phyloP scores from a whole-genome alignment of 2,797 vertebrate species.

The Acanthurus lineatus region DNA sequence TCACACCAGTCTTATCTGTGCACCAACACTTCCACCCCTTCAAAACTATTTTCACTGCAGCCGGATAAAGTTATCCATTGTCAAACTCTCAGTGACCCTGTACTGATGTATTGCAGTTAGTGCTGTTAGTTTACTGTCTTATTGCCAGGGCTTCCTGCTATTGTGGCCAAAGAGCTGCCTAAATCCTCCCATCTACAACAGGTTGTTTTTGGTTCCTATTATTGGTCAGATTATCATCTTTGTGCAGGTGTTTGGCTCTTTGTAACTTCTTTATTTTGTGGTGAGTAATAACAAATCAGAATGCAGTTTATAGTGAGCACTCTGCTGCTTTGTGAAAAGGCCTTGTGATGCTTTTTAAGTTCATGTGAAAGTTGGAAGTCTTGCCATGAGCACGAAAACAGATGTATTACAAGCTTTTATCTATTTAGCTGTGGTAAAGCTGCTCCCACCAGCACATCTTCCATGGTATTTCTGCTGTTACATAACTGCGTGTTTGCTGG shows the following conservation, averaged over 20 bases:
- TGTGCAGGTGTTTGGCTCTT: conserved; percentile 37
- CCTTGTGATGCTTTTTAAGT: not conserved
- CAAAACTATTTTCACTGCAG: conserved; percentile 45
- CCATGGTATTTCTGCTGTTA: conserved; percentile 48
- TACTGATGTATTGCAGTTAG: conserved; percentile 31
- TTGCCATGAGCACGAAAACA: not conserved
- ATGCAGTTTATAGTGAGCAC: too few relatives aligned
- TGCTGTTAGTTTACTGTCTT: conserved; percentile 41
- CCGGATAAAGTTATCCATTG: conserved; percentile 38
- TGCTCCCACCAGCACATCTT: conserved; percentile 25
- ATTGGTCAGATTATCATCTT: conserved; percentile 27
- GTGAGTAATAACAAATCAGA: too few relatives aligned
- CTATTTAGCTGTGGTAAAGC: not conserved
- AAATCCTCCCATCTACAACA: not conserved
- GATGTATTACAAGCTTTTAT: conserved; percentile 21
- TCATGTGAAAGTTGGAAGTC: not conserved
- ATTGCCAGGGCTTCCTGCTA: conserved; percentile 71
- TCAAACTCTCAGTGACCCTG: conserved; percentile 28
- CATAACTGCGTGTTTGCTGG: conserved; percentile 46
- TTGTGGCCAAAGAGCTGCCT: conserved; percentile 56
- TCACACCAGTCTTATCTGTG: conserved; percentile 68
- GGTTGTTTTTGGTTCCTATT: conserved; percentile 2
- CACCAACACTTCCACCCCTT: conserved; percentile 66
- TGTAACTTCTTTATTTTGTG: conserved; percentile 10
- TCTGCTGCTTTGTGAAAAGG: too few relatives aligned